Evolutionary conservation across 2,888 invertebrate genomes (phyloP), one percentile per base, ranked within the genome.

Genomic region (Trichogramma dendrolimi): DNA sequence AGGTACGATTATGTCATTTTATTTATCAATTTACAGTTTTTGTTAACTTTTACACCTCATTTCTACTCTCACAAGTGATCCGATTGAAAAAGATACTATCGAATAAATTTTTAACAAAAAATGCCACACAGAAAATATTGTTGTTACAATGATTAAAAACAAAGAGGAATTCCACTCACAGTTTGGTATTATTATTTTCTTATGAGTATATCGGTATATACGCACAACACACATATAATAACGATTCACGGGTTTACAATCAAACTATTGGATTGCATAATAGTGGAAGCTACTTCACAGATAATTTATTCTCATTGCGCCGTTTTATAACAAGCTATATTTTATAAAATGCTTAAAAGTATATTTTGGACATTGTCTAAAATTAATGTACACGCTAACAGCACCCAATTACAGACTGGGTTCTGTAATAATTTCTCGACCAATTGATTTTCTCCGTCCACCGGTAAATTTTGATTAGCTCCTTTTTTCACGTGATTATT

Each of bases 401-500:
- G 65, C 65, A 62, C 60, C 60, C 60, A 49, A 53, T 48, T 58
- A 58, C 7, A 56, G n/a, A 3, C 51, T 54, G 60, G 60, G 58
- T 47, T 27, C 48, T 62, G 8, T 56, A 27, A 27, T 27, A 60
- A 54, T 56, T 39, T 60, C 48, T 55, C 42, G 39, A 59, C 49
- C 61, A 49, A 46, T 60, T 57, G 55, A 38, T 56, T 27, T 27
- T 27, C 3, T 27, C 27, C 27, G 27, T 27, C 27, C 27, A 27
- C 27, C 27, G 56, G 43, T 63, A 56, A 65, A 65, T 65, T 65
- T 65, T 65, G 65, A 65, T 65, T 62, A 62, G 58, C 56, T 62
- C 58, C 48, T 40, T 53, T 51, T 58, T 41, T 40, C 44, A 53
- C 41, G 5, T 40, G 60, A 40, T n/a, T 51, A 44, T 47, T 44